These are phyloP conservation scores for Microtus ochrogaster DNA, from an alignment of 2,113 vertebrate genomes.

Conservation along the genomic window DNA sequence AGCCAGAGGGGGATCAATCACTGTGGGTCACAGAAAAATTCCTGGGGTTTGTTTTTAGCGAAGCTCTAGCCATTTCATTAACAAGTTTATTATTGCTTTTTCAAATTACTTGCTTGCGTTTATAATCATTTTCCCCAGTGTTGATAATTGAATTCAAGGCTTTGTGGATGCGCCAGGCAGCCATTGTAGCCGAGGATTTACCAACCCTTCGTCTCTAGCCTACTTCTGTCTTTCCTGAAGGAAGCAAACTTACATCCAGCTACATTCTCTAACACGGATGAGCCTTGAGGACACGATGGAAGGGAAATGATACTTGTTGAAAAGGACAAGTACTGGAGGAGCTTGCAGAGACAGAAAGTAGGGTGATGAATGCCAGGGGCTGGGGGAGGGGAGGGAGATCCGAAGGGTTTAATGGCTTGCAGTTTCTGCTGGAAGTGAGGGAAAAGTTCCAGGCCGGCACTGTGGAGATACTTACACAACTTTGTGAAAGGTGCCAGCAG, in stretches of 20 bases:
- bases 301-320: neutral
- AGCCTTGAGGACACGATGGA: neutral
- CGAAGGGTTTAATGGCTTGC: neutral
- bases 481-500: neutral
- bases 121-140: neutral
- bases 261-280: neutral
- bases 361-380: too few relatives aligned
- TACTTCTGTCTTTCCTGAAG: neutral
- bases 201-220: neutral
- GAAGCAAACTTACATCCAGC: neutral
- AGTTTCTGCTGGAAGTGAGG: neutral
- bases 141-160: neutral
- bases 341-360: neutral
- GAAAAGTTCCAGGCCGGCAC: neutral
- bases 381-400: fast-evolving
- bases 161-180: neutral
- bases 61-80: neutral
- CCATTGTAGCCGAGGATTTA: neutral
- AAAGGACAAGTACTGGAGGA: neutral
- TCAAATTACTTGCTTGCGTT: neutral
- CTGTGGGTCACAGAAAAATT: neutral
- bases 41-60: neutral
- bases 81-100: neutral
- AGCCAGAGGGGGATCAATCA: neutral
- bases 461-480: neutral